phyloP scores from a whole-genome alignment of 2,113 vertebrate genomes.

The Cathartes aura region DNA sequence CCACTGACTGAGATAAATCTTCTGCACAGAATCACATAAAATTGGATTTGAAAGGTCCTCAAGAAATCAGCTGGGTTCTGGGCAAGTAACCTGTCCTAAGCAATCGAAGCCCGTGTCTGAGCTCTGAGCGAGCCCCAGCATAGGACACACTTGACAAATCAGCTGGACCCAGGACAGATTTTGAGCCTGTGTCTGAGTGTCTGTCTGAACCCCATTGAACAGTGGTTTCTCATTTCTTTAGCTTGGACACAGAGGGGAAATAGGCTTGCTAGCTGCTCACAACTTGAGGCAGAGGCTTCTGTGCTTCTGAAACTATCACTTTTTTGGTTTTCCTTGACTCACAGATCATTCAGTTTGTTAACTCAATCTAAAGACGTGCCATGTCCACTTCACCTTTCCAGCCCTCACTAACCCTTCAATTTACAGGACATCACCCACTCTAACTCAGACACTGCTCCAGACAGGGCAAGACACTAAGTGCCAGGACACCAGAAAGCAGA shows the following conservation, averaged over 20 bases:
- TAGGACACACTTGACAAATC: neutral
- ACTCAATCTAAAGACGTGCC: neutral
- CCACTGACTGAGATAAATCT: neutral
- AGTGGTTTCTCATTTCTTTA: neutral
- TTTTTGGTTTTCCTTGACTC: neutral
- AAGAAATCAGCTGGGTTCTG: neutral
- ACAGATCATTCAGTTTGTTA: neutral
- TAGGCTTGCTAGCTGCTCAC: neutral
- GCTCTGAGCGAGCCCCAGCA: rapidly evolving
- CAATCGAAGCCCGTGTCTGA: neutral
- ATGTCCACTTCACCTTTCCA: neutral
- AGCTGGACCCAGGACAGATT: neutral
- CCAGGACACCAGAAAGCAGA: neutral
- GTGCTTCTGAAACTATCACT: neutral
- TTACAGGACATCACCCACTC: neutral
- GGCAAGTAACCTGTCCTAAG: neutral
- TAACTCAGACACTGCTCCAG: neutral
- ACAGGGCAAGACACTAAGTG: neutral
- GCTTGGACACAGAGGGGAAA: neutral
- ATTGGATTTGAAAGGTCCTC: slow-evolving; percentile 5
- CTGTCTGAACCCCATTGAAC: rapidly evolving
- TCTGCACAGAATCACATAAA: neutral
- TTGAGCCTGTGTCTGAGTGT: neutral
- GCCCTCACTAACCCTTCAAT: neutral
- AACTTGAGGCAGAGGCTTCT: neutral